Evolutionary conservation across 2,888 invertebrate species (phyloP), one percentile per base, ranked within the genome.

Genomic region (Aleiodes alternator): DNA sequence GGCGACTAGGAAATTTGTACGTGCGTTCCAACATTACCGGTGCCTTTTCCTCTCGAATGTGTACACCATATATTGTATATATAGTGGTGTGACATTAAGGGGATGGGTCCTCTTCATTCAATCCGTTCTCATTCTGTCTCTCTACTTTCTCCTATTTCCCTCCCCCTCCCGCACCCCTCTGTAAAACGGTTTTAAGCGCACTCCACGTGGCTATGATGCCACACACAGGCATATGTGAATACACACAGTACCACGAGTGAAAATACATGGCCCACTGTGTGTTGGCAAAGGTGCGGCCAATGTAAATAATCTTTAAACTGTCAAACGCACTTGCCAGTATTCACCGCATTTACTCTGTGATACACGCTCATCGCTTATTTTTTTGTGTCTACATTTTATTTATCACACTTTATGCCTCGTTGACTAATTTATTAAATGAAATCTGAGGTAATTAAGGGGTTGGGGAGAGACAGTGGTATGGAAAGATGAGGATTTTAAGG

Each of bases 221-320:
- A 61, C 51, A 57, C 34, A 69, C 56, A 77, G 53, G 70, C 51
- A 79, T 73, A 69, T 66, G 23, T 38, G 70, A 57, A 76, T 77
- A 69, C 38, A 66, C 70, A 69, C 70, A n/a, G 31, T 11, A 72
- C 55, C 23, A 23, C 23, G 23, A 23, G 23, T 68, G 59, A 69
- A 16, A 73, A 34, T 72, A 72, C 69, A 68, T 66, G 57, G 69
- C 34, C 34, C 6, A 55, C 34, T 55, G 38, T 64, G 72, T 53
- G 69, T 55, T 56, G 73, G 74, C 69, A 55, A 70, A 56, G 68
- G 77, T 73, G 69, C 76, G 71, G 71, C 66, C 31, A 73, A 71
- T 83, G 83, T 84, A 84, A 84, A 84, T 84, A 84, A 84, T 84
- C 82, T 83, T 64, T 84, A 81, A 82, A 81, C 84, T 83, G 84